These are phyloP conservation scores for Sinocyclocheilus anshuiensis DNA, from an alignment of 2,113 vertebrate genomes.

Conservation along the genomic window DNA sequence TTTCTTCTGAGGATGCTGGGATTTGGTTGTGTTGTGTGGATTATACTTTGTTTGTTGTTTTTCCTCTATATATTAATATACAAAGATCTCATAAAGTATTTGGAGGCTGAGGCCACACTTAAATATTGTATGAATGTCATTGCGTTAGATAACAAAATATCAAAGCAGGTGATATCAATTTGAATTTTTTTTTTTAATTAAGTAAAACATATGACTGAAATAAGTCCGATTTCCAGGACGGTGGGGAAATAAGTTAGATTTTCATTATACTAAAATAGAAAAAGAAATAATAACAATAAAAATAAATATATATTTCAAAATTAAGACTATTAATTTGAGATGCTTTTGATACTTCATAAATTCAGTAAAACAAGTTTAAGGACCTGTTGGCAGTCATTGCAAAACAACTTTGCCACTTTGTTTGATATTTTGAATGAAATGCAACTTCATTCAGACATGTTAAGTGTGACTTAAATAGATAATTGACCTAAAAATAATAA, in stretches of 20 bases:
- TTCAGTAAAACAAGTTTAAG: neutral
- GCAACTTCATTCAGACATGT: neutral
- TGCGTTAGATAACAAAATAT: neutral
- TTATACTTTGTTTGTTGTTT: neutral
- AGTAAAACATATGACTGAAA: neutral
- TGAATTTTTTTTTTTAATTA: too few species aligned
- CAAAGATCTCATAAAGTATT: neutral
- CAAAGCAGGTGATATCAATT: neutral
- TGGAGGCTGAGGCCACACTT: neutral
- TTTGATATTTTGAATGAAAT: neutral
- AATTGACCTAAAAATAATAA: neutral
- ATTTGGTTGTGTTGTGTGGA: constrained; percentile 55
- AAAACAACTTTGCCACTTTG: neutral
- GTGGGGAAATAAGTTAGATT: neutral
- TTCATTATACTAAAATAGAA: neutral
- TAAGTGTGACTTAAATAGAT: neutral
- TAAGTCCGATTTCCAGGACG: neutral
- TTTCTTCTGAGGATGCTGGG: constrained; percentile 16
- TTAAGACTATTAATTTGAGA: neutral
- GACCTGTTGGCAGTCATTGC: neutral
- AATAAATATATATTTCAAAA: neutral
- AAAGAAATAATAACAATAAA: too few species aligned
- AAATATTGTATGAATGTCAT: neutral
- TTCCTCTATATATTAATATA: neutral
- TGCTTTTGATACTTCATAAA: neutral